phyloP scores from a whole-genome alignment of 2,888 invertebrate species.

The Lysandra coridon region DNA sequence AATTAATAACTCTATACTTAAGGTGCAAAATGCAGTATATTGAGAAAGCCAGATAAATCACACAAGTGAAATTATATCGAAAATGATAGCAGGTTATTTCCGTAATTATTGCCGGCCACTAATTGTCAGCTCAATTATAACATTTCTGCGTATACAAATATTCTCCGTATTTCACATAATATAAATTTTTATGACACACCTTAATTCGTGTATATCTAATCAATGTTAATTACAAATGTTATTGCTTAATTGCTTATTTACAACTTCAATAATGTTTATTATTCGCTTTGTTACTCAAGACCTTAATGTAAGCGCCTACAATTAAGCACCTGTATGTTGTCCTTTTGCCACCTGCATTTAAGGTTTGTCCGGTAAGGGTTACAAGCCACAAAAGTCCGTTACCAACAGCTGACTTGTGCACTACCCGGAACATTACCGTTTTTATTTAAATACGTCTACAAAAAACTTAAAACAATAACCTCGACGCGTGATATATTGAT shows the following conservation, averaged over 20 bases:
- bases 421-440: conserved; percentile 74
- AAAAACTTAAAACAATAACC: conserved; percentile 46
- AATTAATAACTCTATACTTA: not conserved
- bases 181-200: not conserved
- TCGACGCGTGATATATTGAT: conserved; percentile 40
- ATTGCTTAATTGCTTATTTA: not conserved
- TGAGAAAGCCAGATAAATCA: not conserved
- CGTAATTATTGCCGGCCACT: not conserved
- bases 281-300: not conserved
- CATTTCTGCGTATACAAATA: not conserved
- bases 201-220: not conserved
- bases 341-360: conserved; percentile 14
- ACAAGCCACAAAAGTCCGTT: conserved; percentile 29
- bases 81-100: not conserved
- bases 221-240: not conserved
- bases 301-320: not conserved
- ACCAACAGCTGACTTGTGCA: conserved; percentile 51
- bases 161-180: too few species aligned
- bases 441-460: conserved; percentile 66
- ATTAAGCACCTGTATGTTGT: conserved; percentile 22
- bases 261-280: not conserved
- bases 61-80: not conserved
- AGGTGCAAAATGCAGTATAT: not conserved
- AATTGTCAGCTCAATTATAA: not conserved
- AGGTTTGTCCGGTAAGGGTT: conserved; percentile 15